phyloP scores from a whole-genome alignment of 2,113 vertebrate species.

The Pterophyllum scalare region DNA sequence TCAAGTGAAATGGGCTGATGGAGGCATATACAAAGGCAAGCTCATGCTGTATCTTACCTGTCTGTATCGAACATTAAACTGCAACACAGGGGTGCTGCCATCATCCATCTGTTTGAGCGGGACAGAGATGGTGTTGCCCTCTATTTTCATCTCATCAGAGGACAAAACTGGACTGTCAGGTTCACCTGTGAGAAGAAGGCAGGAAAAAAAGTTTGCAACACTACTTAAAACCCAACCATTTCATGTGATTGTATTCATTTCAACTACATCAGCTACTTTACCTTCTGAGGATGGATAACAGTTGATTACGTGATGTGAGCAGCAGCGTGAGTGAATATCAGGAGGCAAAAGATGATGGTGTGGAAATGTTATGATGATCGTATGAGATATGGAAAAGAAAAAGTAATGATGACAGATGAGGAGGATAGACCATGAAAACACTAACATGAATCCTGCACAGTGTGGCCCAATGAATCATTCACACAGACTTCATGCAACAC shows the following conservation, averaged over 20 bases:
- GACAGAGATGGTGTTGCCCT: conserved; percentile 69
- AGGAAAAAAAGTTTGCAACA: not conserved
- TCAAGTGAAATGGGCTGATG: not conserved
- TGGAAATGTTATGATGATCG: conserved; percentile 24
- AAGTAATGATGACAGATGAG: conserved; percentile 21
- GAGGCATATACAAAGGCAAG: too few relatives aligned
- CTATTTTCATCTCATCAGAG: conserved; percentile 46
- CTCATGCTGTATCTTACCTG: conserved; percentile 40
- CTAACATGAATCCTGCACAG: not conserved
- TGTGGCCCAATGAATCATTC: not conserved
- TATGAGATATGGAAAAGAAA: conserved; percentile 36
- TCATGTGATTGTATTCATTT: not conserved
- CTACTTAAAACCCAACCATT: not conserved
- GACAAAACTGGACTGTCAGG: conserved; percentile 74
- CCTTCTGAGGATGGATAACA: conserved; percentile 65
- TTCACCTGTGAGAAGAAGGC: conserved; percentile 67
- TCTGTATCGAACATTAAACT: conserved; percentile 71
- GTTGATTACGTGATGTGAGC: conserved; percentile 30
- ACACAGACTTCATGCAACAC: not conserved
- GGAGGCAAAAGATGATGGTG: conserved; percentile 32
- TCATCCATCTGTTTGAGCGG: conserved; percentile 63
- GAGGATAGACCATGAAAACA: not conserved
- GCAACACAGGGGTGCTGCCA: conserved; percentile 64
- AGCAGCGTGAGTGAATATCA: conserved; percentile 47
- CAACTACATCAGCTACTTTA: conserved; percentile 38